Percentiles rank a stretch among this genome's conserved stretches.
These are phyloP conservation scores for Drosophila subquinaria DNA, from an alignment of 2,888 invertebrate species.

Conservation along the genomic window DNA sequence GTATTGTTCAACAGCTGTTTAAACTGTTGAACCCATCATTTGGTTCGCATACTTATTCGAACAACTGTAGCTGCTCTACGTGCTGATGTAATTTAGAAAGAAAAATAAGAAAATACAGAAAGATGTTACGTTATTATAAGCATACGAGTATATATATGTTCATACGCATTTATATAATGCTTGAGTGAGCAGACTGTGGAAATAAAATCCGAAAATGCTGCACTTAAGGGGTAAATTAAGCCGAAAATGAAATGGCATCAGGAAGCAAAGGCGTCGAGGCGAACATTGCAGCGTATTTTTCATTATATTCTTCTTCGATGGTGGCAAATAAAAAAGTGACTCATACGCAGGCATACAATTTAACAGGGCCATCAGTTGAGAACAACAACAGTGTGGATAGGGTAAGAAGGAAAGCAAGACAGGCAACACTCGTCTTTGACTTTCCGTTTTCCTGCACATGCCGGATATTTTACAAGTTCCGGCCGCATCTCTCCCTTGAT, in stretches of 20 bases:
- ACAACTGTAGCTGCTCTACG: slow-evolving; percentile 25
- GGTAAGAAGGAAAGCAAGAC: not conserved
- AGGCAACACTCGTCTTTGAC: slow-evolving; percentile 37
- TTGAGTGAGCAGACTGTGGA: slow-evolving; percentile 27
- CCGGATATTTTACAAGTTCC: slow-evolving; percentile 77
- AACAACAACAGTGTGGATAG: slow-evolving; percentile 7
- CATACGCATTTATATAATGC: slow-evolving; percentile 23
- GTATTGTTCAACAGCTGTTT: slow-evolving; percentile 31
- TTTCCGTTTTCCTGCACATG: slow-evolving; percentile 62
- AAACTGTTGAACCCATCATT: slow-evolving; percentile 20
- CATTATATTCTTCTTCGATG: slow-evolving; percentile 55
- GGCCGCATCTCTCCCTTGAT: slow-evolving; percentile 34
- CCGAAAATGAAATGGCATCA: slow-evolving; percentile 50
- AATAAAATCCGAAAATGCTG: slow-evolving; percentile 57
- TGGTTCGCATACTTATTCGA: slow-evolving; percentile 12
- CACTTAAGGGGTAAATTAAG: slow-evolving; percentile 67
- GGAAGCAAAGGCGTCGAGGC: slow-evolving; percentile 32
- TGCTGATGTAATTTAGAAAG: slow-evolving; percentile 32
- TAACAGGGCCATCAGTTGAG: slow-evolving; percentile 49
- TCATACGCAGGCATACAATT: slow-evolving; percentile 51
- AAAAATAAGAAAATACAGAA: slow-evolving; percentile 1
- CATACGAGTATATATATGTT: not conserved
- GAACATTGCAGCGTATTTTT: slow-evolving; percentile 38
- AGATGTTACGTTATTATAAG: slow-evolving; percentile 5
- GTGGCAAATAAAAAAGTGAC: slow-evolving; percentile 51